Base-by-base conservation (phyloP, 2,797 vertebrate species). In the Sebastes umbrosus region DNA sequence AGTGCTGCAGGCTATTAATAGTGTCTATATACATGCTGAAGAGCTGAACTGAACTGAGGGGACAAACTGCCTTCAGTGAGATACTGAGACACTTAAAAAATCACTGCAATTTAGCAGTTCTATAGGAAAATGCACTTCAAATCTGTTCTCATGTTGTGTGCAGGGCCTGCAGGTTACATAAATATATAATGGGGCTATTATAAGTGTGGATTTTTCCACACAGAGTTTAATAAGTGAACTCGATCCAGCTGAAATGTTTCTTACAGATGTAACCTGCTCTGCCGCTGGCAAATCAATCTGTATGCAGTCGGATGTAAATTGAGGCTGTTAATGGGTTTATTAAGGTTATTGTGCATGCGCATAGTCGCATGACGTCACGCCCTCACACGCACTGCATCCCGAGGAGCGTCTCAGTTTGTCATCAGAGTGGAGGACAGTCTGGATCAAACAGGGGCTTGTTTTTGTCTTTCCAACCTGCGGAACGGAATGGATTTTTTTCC, bases 321-420 rank as follows among this genome's bases (percentile, higher is more conserved):
- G 65, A 11, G 9, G 58, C 58, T n/a, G 14, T 50, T 78, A 57
- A 86, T 75, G 60, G 25, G 20, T 72, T 77, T 73, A 79, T 79
- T 69, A 43, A 11, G 72, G 75, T 79, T 32, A 82, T 69, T 84
- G 81, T 73, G 39, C 39, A 43, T 43, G 88, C 81, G 83, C 75
- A 50, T 16, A 27, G 77, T 9, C 68, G 59, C 76, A 9, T 93
- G 91, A 94, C 93, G 93, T 94, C 93, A 94, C 81, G 31, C 36
- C 63, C 34, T 57, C 68, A 2, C 68, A 2, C 60, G 50, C 72
- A 58, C 18, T 2, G 77, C 69, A 59, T 73, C 69, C 31, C 11
- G 7, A 71, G 69, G 7, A 71, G 69, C 64, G 39, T 22, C 69
- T 50, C 50, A 11, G 36, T 77, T 75, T 71, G 36, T 58, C 75